Evolutionary conservation across 2,797 vertebrate genomes (phyloP).

Genomic region (Artibeus lituratus): DNA sequence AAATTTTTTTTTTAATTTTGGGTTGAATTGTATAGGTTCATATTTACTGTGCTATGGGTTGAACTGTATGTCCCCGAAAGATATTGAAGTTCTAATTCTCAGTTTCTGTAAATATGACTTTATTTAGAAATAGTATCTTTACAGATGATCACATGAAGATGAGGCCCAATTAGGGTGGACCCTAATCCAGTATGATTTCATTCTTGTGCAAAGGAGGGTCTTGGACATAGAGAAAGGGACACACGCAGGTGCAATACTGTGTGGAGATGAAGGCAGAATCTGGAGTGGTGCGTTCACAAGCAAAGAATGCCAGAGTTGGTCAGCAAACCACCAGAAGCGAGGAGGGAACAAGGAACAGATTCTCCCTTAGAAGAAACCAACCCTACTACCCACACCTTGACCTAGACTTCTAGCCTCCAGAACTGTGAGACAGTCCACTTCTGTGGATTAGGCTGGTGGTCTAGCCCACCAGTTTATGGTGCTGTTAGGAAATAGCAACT

Average conservation of each 20-base stretch:
- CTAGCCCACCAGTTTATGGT: not conserved
- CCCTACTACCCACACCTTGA: not conserved
- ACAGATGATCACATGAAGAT: not conserved
- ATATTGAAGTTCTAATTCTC: not conserved
- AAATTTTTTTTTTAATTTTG: not conserved
- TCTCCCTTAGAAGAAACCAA: not conserved
- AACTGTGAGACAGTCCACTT: not conserved
- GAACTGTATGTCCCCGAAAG: not conserved
- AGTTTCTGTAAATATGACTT: not conserved
- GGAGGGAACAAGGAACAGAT: not conserved
- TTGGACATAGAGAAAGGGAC: not conserved
- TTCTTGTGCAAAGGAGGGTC: not conserved
- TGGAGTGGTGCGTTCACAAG: not conserved
- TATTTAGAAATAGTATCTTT: not conserved
- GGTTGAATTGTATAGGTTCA: no score
- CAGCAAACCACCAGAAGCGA: not conserved
- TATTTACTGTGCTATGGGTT: not conserved
- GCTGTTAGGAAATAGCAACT: not conserved
- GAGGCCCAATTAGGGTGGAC: not conserved
- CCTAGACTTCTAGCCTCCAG: not conserved
- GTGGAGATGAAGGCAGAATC: not conserved
- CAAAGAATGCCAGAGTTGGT: not conserved
- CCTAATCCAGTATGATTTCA: not conserved
- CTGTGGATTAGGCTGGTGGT: no score
- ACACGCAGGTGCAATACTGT: not conserved